phyloP scores from a whole-genome alignment of 1,140 invertebrate genomes.

The Habropoda laboriosa region DNA sequence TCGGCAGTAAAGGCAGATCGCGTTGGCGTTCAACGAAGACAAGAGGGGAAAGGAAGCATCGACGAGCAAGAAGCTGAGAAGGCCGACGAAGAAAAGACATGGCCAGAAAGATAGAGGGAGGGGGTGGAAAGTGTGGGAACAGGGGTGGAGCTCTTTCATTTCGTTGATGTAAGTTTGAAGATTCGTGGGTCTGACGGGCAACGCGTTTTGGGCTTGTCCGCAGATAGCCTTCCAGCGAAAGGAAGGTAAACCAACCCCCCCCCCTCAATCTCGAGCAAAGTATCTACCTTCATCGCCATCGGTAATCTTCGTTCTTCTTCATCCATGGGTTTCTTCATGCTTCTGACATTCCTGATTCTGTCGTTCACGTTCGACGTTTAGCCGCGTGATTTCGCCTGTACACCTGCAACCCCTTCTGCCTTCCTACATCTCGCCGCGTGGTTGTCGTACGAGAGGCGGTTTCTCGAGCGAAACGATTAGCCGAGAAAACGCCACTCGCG shows the following conservation, averaged over 20 bases:
- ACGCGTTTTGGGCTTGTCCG: slow-evolving; percentile 66
- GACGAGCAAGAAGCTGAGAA: no score
- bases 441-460: slow-evolving; percentile 72
- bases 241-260: slow-evolving; percentile 64
- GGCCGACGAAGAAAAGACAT: no score
- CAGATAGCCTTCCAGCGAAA: slow-evolving; percentile 63
- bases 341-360: not conserved
- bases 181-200: slow-evolving; percentile 71
- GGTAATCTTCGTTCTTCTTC: slow-evolving; percentile 56
- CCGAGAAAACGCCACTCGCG: no score
- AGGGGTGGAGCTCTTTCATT: slow-evolving; percentile 70
- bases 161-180: slow-evolving; percentile 78
- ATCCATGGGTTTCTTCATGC: slow-evolving; percentile 1
- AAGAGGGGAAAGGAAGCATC: not conserved
- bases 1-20: slow-evolving; percentile 18
- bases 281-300: slow-evolving; percentile 34
- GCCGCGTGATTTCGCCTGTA: not conserved
- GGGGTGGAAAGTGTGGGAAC: not conserved
- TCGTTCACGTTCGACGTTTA: not conserved
- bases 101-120: not conserved
- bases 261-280: slow-evolving; percentile 28
- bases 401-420: slow-evolving; percentile 62
- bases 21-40: no score
- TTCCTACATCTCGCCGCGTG: not conserved
- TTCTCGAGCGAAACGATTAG: slow-evolving; percentile 73